Base-by-base conservation (phyloP, 2,797 vertebrate species). In the Ibycter americanus region DNA sequence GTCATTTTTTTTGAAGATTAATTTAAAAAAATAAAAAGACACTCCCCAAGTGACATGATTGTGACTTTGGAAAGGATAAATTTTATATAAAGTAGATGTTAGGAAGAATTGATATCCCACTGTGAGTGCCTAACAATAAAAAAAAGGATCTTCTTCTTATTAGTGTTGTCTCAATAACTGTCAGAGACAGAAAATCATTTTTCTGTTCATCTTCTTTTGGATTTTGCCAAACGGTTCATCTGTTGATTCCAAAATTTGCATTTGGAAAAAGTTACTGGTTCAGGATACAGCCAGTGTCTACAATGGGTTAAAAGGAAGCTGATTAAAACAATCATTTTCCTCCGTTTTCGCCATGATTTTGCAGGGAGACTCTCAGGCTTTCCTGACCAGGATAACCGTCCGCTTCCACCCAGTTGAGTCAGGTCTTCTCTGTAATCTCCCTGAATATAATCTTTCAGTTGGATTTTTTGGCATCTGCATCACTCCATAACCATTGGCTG, bases 401-500 rank as follows among this genome's bases (percentile, higher is more conserved):
- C 26, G 0, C 81, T 97, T 97, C 88, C 81, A 78, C 56, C 59
- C 78, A 67, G 70, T 68, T 88, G 87, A 90, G 93, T 94, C 61
- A 96, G 89, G 61, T 87, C 79, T 90, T 85, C 70, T 95, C 91
- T 90, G 76, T 76, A 93, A 81, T 92, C 70, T 93, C 68, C 83
- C 71, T 70, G 73, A 96, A 90, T 84, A 67, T 70, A 96, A 93
- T 93, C 94, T 96, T 97, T 93, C 87, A 91, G 96, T 87, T 92
- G 90, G 59, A 84, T 70, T 97, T 95, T 97, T 97, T 96, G 91
- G 94, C 93, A 93, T 79, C 74, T 92, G 80, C 95, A 94, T 93
- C 85, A 20, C 94, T 83, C 73, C 90, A 94, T 89, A 95, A 95
- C 74, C 92, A 81, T 95, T 97, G 96, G 83, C 96, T 92, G 89